Percentiles rank a stretch among this genome's conserved stretches.
These are phyloP conservation scores for Fundulus diaphanus DNA, from an alignment of 2,797 vertebrate species.

Conservation along the genomic window DNA sequence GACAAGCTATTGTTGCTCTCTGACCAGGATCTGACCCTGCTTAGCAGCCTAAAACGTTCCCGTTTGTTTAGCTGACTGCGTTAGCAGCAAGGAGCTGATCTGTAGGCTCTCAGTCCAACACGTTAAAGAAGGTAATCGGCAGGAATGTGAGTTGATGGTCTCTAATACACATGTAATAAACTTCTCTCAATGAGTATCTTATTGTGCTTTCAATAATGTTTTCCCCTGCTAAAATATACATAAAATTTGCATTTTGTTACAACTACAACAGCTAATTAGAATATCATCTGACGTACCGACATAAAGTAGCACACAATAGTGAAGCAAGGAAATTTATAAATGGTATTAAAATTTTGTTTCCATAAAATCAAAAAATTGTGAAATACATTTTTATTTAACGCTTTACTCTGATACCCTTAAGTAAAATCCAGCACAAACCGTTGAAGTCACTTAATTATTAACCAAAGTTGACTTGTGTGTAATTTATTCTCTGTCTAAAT, in stretches of 20 bases:
- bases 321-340: neutral
- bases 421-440: neutral
- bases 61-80: constrained; percentile 36
- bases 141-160: neutral
- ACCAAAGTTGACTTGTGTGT: too few relatives aligned
- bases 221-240: too few relatives aligned
- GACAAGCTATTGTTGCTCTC: constrained; percentile 54
- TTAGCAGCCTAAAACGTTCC: constrained; percentile 51
- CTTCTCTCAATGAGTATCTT: neutral
- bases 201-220: neutral
- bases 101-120: constrained; percentile 2
- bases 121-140: constrained; percentile 1
- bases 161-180: neutral
- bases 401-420: neutral
- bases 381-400: neutral
- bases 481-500: too few relatives aligned
- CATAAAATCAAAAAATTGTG: neutral
- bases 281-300: neutral
- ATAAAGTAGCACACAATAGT: neutral
- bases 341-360: too few relatives aligned
- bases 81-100: constrained; percentile 8
- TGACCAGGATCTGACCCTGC: constrained; percentile 48
- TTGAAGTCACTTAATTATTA: too few relatives aligned
- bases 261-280: neutral
- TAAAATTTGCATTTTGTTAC: neutral